Evolutionary conservation across 1,140 invertebrate genomes (phyloP), one percentile per base, ranked within the genome.

Genomic region (Ceratina calcarata): DNA sequence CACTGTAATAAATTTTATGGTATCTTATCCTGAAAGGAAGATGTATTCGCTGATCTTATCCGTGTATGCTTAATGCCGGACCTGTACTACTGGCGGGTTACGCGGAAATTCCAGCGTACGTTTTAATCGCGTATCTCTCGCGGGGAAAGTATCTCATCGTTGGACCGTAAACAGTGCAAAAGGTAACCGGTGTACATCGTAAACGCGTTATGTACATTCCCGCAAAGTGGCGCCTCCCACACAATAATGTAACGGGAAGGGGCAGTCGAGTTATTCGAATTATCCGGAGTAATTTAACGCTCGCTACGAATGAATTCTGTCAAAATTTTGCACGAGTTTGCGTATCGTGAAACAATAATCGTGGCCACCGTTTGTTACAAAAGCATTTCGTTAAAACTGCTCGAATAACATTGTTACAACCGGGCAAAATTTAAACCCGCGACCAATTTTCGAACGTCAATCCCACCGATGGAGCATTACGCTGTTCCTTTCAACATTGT

Each of bases 191-290:
- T 20, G 4, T 49, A 45, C 37, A 10, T 10, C 60, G 3, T 16
- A 22, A 58, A 58, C 45, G 37, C 37, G 37, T 45, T 45, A 57
- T n/a, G 13, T 20, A 20, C 32, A 68, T 57, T 22, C 16, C 32
- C 15, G n/a, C 62, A n/a, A n/a, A 67, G 16, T 8, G n/a, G n/a
- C 7, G 27, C 16, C 24, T 58, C 6, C 32, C 22, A 20, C 70
- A 37, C 49, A 68, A 69, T 61, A 77, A 69, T 60, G 65, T 57
- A 60, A 69, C 27, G 22, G 37, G 13, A 18, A 20, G 22, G 22
- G 37, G 6, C 6, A 6, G 37, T 6, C 15, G 22, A 69, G 37
- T 68, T 77, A 77, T 69, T 77, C 74, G 57, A 32, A 51, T 77
- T 60, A 68, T 49, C 18, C 27, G 37, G 72, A 37, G 53, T 58